Conservation (phyloP, 2,113 vertebrate genomes). For the Phodopus roborovskii region DNA sequence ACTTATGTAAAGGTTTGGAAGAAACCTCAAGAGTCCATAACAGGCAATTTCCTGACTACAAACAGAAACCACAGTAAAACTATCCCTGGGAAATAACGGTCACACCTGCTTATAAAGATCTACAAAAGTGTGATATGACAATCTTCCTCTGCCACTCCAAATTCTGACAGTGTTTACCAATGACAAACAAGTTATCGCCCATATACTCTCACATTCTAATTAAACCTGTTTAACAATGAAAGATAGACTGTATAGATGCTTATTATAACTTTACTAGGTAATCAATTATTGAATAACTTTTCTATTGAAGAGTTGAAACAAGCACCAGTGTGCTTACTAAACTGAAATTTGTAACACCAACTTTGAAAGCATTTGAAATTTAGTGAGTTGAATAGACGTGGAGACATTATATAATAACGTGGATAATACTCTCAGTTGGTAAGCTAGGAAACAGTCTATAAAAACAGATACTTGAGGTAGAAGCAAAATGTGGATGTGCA, state of each 20-base stretch:
- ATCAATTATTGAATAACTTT: not conserved
- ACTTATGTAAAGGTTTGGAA: not conserved
- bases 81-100: constrained; percentile 36
- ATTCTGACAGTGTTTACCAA: not conserved
- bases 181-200: not conserved
- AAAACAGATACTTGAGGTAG: not conserved
- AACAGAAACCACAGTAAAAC: constrained; percentile 48
- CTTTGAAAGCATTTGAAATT: not conserved
- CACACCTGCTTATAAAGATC: not conserved
- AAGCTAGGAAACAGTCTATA: not conserved
- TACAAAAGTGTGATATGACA: not conserved
- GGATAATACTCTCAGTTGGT: not conserved
- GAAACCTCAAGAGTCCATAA: constrained; percentile 25
- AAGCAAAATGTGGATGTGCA: not conserved
- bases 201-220: not conserved
- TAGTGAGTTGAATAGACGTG: not conserved
- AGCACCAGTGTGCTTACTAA: not conserved
- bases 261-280: not conserved
- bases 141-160: not conserved
- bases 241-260: not conserved
- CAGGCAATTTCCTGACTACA: constrained; percentile 39
- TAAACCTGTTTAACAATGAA: constrained; percentile 3
- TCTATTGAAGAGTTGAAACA: not conserved
- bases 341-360: not conserved
- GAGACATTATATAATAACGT: not conserved